Evolutionary conservation across 2,888 invertebrate genomes (phyloP), one percentile per base, ranked within the genome.

Genomic region (Nesidiocoris tenuis): DNA sequence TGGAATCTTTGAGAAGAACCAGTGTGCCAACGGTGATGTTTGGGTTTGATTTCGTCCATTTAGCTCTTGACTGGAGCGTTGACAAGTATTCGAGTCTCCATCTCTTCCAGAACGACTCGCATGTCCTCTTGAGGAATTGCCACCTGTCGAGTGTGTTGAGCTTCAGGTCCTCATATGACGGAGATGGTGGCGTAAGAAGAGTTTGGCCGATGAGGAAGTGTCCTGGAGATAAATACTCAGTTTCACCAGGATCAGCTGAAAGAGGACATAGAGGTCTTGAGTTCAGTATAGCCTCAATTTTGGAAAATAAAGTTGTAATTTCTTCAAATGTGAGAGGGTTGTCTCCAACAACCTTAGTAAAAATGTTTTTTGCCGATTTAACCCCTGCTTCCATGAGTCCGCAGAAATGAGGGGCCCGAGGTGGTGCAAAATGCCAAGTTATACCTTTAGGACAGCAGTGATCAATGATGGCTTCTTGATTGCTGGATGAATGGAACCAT

Each of bases 141-240:
- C 82, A 83, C 18, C 80, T 76, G 1, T 75, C 67, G 0, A 81
- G 76, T 0, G 79, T 77, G 19, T 78, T 74, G 0, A 65, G n/a
- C 0, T 79, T 72, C 0, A 18, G 2, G 0, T 81, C 79, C 0
- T 24, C 2, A 0, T 81, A 23, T 3, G 76, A 54, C 1, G 81
- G 80, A 25, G 80, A 80, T 9, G 82, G 81, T 0, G 81, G 66
- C 0, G 75, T 63, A 3, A 23, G 74, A 0, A 81, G 75, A 3
- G 81, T 65, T 19, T 54, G 17, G 7, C 80, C 81, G 18, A 82
- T 78, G 0, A 83, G 76, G 74, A 82, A 81, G 78, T 82, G 82
- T 19, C 80, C 82, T 3, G 82, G 82, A 0, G 82, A 82, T 1
- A 83, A 70, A 1, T 80, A 79, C 18, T 80, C 75, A 1, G 24